phyloP scores from a whole-genome alignment of 2,888 invertebrate genomes.

The Hydrotaea diabolus region DNA sequence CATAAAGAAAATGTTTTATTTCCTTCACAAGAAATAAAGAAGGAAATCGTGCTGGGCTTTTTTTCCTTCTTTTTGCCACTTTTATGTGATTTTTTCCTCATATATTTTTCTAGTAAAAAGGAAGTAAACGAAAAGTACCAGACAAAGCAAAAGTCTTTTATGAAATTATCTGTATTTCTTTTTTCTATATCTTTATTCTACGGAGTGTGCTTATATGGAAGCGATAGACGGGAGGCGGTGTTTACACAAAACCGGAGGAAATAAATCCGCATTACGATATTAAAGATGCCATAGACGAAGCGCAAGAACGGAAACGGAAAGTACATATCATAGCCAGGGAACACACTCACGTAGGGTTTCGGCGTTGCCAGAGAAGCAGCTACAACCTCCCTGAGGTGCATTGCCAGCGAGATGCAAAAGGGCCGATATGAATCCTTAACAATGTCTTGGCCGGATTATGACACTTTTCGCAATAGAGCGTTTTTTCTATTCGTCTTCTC shows the following conservation, averaged over 20 bases:
- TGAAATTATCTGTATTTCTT: background rate
- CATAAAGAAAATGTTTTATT: slow-evolving; percentile 22
- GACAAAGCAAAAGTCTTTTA: slow-evolving; percentile 10
- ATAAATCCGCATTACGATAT: slow-evolving; percentile 41
- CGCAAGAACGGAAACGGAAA: slow-evolving; percentile 21
- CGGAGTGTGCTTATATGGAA: background rate
- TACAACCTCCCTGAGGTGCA: background rate
- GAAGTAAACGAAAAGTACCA: slow-evolving; percentile 21
- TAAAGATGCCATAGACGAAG: slow-evolving; percentile 1
- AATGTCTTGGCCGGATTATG: slow-evolving; percentile 29
- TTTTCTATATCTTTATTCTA: too few species aligned
- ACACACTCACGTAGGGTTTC: background rate
- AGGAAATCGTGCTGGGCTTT: slow-evolving; percentile 36
- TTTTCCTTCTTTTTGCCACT: background rate
- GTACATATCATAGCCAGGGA: slow-evolving; percentile 29
- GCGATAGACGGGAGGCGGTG: background rate
- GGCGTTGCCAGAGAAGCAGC: background rate
- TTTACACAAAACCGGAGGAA: background rate
- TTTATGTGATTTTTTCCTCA: background rate
- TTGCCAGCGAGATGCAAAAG: background rate
- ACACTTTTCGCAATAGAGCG: slow-evolving; percentile 6
- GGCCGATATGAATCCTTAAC: slow-evolving; percentile 1
- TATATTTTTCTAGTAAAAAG: background rate
- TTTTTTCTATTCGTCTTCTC: background rate
- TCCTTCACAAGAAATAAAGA: slow-evolving; percentile 20